Conservation (phyloP, 2,888 invertebrate species). For the Aethes cnicana region DNA sequence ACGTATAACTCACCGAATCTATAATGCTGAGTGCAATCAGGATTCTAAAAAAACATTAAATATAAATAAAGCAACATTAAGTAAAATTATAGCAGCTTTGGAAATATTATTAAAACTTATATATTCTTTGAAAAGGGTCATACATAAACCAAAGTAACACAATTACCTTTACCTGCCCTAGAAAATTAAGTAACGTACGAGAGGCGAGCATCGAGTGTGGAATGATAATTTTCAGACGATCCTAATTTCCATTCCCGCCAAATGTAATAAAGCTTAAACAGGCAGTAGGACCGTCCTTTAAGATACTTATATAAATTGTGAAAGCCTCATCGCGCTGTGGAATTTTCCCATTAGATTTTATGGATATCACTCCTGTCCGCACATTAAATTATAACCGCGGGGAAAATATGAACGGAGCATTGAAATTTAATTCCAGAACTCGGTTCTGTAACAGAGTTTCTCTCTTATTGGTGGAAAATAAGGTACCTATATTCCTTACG, state of each 20-base stretch:
- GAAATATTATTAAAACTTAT: too few species aligned
- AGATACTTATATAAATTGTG: constrained; percentile 69
- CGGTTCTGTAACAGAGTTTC: constrained; percentile 45
- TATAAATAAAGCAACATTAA: too few species aligned
- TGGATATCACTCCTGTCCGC: constrained; percentile 72
- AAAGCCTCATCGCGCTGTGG: constrained; percentile 63
- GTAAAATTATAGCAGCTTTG: too few species aligned
- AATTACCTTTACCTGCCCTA: too few species aligned
- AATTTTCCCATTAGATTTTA: constrained; percentile 78
- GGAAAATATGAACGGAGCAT: constrained; percentile 57
- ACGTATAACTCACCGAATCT: too few species aligned
- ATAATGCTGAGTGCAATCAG: too few species aligned
- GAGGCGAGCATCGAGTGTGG: not conserved
- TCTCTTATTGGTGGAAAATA: constrained; percentile 42
- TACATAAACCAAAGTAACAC: too few species aligned
- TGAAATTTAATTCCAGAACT: constrained; percentile 63
- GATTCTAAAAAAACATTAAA: too few species aligned
- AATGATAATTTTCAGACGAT: constrained; percentile 9
- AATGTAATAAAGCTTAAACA: constrained; percentile 52
- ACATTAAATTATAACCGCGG: constrained; percentile 74
- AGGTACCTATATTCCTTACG: constrained; percentile 35
- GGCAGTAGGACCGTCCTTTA: constrained; percentile 50
- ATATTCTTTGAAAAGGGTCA: too few species aligned
- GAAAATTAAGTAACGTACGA: not conserved
- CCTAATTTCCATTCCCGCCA: constrained; percentile 37